Conservation (phyloP, 1,140 invertebrate genomes). For the Lepeophtheirus salmonis region DNA sequence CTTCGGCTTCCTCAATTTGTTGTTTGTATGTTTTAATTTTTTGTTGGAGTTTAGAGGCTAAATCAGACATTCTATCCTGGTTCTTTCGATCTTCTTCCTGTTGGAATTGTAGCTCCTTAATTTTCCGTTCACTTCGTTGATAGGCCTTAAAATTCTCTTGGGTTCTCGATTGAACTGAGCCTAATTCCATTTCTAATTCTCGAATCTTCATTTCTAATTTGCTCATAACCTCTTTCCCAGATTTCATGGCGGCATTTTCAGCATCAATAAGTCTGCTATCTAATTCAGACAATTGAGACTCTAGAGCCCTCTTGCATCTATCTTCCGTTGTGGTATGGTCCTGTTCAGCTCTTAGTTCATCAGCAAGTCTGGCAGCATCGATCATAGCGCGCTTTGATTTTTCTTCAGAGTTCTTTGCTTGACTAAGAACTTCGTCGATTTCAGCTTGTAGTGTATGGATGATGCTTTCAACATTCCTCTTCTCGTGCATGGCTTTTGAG, state of each 20-base stretch:
- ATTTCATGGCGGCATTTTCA: constrained; percentile 31
- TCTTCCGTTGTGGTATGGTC: constrained; percentile 94
- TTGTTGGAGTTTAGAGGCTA: constrained; percentile 53
- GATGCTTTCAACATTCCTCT: constrained; percentile 3
- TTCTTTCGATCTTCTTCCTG: constrained; percentile 84
- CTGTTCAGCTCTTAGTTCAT: constrained; percentile 94
- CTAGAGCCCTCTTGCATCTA: constrained; percentile 48
- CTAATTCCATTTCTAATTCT: constrained; percentile 48
- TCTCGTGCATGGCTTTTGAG: background rate
- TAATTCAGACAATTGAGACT: constrained; percentile 30
- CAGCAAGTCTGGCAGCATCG: constrained; percentile 47
- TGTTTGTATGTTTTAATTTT: constrained; percentile 42
- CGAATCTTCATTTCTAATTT: constrained; percentile 81
- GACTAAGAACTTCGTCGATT: constrained; percentile 33
- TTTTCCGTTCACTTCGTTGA: constrained; percentile 33
- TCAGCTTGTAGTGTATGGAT: constrained; percentile 16
- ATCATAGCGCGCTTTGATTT: constrained; percentile 35
- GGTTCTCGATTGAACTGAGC: constrained; percentile 43
- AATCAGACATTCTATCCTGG: constrained; percentile 71
- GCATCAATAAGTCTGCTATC: constrained; percentile 44
- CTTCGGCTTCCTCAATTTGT: constrained; percentile 42
- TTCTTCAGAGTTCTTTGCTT: constrained; percentile 33
- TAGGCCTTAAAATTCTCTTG: constrained; percentile 35
- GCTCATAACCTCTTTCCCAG: constrained; percentile 34
- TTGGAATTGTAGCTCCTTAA: constrained; percentile 34